phyloP scores from a whole-genome alignment of 2,797 vertebrate genomes.

The Macrochelys suwanniensis region DNA sequence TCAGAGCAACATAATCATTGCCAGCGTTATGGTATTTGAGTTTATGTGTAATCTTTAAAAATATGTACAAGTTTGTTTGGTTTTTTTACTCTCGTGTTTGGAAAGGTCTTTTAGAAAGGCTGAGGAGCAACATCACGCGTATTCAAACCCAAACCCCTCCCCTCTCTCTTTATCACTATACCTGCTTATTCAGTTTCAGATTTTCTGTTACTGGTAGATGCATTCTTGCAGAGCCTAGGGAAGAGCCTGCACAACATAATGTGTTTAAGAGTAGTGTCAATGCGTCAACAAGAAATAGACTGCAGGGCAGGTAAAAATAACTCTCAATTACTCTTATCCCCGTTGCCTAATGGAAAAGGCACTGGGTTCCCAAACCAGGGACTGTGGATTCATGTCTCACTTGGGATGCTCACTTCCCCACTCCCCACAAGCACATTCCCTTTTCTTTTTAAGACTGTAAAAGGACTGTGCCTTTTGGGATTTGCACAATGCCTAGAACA shows the following conservation, averaged over 20 bases:
- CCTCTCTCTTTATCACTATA: background rate
- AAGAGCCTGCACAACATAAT: background rate
- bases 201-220: background rate
- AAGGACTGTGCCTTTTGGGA: background rate
- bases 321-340: background rate
- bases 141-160: background rate
- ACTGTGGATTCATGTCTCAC: constrained; percentile 4
- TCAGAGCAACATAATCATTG: background rate
- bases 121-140: constrained; percentile 21
- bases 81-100: background rate
- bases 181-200: background rate
- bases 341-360: background rate
- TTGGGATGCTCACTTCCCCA: constrained; percentile 13
- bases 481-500: background rate
- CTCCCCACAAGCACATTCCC: constrained; percentile 18
- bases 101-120: background rate
- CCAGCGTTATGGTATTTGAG: background rate
- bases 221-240: background rate
- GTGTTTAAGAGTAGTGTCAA: background rate
- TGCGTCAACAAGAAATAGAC: background rate
- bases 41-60: background rate
- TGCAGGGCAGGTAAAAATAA: constrained; percentile 6
- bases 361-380: constrained; percentile 3
- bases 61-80: background rate
- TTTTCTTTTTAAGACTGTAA: background rate